Conservation (phyloP, 2,888 invertebrate species). For the Pilophorus perplexus region DNA sequence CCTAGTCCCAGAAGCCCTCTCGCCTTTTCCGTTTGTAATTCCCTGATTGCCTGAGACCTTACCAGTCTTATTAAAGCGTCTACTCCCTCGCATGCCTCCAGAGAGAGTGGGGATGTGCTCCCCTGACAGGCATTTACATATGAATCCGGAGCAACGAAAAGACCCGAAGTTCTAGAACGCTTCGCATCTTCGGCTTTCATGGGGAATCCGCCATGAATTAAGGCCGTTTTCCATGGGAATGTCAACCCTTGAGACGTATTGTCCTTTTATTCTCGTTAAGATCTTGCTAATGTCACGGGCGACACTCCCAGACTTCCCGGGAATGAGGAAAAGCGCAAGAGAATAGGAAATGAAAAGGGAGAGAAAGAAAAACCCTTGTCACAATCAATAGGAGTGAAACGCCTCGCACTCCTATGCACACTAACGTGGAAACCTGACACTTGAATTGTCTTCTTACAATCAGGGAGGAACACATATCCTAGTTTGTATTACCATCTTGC, state of each 20-base stretch:
- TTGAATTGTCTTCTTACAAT: too few relatives aligned
- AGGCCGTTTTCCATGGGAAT: background rate
- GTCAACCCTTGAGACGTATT: constrained; percentile 13
- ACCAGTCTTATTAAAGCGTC: constrained; percentile 16
- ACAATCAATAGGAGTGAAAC: background rate
- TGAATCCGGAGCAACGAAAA: constrained; percentile 7
- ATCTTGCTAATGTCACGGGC: too few relatives aligned
- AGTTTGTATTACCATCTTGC: too few relatives aligned
- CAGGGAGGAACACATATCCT: too few relatives aligned
- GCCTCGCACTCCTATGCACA: too few relatives aligned
- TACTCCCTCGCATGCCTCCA: background rate
- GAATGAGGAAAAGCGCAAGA: background rate
- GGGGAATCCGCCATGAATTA: constrained; percentile 9
- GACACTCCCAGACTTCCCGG: too few relatives aligned
- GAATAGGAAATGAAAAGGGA: background rate
- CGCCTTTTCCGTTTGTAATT: constrained; percentile 18
- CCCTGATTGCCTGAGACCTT: constrained; percentile 19
- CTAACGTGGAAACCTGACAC: too few relatives aligned
- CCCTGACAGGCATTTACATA: constrained; percentile 29
- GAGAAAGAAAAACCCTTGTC: background rate
- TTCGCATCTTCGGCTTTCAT: constrained; percentile 13
- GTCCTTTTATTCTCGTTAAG: too few relatives aligned
- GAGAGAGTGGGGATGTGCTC: too few relatives aligned
- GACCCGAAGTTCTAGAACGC: constrained; percentile 4
- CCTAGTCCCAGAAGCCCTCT: background rate